phyloP scores from a whole-genome alignment of 2,113 vertebrate species.

The Dicerorhinus sumatrensis region DNA sequence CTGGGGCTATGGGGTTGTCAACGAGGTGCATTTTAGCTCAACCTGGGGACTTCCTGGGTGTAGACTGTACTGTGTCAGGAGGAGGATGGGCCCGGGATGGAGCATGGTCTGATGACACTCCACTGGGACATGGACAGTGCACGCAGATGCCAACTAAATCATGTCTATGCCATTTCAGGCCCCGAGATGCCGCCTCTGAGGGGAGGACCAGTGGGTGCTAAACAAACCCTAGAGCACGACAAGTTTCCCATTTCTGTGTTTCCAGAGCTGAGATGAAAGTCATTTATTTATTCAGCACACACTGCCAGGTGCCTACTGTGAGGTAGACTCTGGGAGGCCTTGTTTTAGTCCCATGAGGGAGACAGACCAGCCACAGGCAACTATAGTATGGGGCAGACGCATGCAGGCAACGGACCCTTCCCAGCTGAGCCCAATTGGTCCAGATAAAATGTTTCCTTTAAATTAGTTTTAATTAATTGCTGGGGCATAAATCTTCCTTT shows the following conservation, averaged over 20 bases:
- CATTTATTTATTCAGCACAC: no score
- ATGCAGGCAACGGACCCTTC: background rate
- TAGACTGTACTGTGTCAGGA: accelerated
- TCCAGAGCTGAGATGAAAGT: no score
- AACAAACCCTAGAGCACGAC: accelerated
- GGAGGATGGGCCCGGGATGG: accelerated
- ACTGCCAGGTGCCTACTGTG: accelerated
- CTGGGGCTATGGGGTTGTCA: accelerated
- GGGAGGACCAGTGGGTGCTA: accelerated
- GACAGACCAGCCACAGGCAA: background rate
- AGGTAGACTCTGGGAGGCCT: accelerated
- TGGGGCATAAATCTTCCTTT: background rate
- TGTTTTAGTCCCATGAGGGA: accelerated
- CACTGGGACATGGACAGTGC: accelerated
- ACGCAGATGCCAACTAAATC: accelerated
- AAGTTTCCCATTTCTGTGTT: background rate
- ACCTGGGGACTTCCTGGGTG: accelerated
- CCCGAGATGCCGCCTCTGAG: background rate
- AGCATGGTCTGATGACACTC: accelerated
- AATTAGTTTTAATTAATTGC: background rate
- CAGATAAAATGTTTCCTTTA: background rate
- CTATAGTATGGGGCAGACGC: no score
- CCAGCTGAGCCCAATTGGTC: accelerated
- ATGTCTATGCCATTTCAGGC: accelerated
- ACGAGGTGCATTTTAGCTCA: accelerated